Evolutionary conservation across 1,140 invertebrate species (phyloP).

Genomic region (Listronotus oregonensis): DNA sequence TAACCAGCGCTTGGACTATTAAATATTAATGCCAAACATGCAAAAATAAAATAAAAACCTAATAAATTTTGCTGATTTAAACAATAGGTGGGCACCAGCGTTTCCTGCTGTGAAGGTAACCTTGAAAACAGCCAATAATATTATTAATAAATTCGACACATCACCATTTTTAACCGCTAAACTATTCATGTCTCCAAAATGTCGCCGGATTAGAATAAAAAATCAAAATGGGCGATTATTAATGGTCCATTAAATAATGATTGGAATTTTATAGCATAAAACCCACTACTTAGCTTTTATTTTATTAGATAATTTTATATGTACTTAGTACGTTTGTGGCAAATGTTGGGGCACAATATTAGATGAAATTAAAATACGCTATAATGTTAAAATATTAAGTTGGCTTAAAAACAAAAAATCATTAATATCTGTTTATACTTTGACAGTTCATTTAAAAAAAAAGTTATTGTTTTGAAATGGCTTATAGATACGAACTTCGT

Average conservation of each 20-base stretch:
- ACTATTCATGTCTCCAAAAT: slow-evolving; percentile 24
- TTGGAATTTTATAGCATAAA: slow-evolving; percentile 19
- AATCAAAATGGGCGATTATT: slow-evolving; percentile 6
- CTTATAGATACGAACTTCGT: no score
- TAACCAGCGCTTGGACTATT: no score
- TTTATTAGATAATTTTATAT: no score
- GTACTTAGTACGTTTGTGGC: no score
- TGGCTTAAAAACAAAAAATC: no score
- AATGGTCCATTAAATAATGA: slow-evolving; percentile 9
- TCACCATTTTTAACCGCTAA: slow-evolving; percentile 28
- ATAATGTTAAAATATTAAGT: no score
- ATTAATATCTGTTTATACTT: no score
- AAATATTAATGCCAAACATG: slow-evolving; percentile 2
- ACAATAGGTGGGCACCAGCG: slow-evolving; percentile 30
- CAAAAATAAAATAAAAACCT: slow-evolving; percentile 15
- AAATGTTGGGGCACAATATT: no score
- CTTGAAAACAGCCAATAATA: slow-evolving; percentile 34
- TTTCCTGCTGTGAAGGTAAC: slow-evolving; percentile 26
- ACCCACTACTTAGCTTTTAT: background rate
- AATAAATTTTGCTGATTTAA: slow-evolving; percentile 32
- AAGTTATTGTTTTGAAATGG: no score
- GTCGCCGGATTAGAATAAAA: slow-evolving; percentile 24
- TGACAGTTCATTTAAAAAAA: no score
- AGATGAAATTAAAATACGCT: no score
- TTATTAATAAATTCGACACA: slow-evolving; percentile 34